Percentiles rank a stretch among this genome's conserved stretches.
phyloP scores from a whole-genome alignment of 2,888 invertebrate species.

The Scaptomyza flava region DNA sequence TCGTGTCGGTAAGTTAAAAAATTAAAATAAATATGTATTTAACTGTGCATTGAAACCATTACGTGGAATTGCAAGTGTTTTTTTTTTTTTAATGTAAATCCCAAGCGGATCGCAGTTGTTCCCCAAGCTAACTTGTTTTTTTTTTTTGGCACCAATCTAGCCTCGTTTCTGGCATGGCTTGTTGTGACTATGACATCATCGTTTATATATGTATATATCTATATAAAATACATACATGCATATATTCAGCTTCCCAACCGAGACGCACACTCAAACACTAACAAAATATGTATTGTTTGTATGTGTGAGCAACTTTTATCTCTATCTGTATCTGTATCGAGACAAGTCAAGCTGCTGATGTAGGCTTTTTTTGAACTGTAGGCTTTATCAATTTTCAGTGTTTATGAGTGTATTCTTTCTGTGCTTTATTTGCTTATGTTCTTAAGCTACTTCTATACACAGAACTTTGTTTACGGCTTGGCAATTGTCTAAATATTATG shows the following conservation, averaged over 20 bases:
- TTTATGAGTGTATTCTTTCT: constrained; percentile 28
- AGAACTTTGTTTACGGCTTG: constrained; percentile 3
- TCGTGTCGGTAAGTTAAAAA: constrained; percentile 89
- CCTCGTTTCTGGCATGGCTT: constrained; percentile 25
- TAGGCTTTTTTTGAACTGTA: constrained; percentile 4
- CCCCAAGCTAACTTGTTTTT: constrained; percentile 21
- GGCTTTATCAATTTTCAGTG: constrained; percentile 36
- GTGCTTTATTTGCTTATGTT: constrained; percentile 29
- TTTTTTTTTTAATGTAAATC: constrained; percentile 1
- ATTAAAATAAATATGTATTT: not conserved
- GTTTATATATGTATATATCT: constrained; percentile 25
- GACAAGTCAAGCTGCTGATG: constrained; percentile 23
- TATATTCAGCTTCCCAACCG: constrained; percentile 54
- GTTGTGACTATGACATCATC: constrained; percentile 55
- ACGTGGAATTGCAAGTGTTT: constrained; percentile 13
- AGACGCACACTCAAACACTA: constrained; percentile 3
- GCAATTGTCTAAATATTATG: constrained; percentile 13
- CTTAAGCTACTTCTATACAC: constrained; percentile 7
- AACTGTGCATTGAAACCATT: not conserved
- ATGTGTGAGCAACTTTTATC: constrained; percentile 3
- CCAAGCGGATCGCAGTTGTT: constrained; percentile 10
- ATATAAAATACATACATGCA: too few species aligned
- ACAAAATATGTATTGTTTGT: not conserved
- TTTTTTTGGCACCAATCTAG: not conserved
- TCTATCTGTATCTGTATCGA: constrained; percentile 8